Conservation (phyloP, 1,140 invertebrate species). For the Trigoniulus corallinus region DNA sequence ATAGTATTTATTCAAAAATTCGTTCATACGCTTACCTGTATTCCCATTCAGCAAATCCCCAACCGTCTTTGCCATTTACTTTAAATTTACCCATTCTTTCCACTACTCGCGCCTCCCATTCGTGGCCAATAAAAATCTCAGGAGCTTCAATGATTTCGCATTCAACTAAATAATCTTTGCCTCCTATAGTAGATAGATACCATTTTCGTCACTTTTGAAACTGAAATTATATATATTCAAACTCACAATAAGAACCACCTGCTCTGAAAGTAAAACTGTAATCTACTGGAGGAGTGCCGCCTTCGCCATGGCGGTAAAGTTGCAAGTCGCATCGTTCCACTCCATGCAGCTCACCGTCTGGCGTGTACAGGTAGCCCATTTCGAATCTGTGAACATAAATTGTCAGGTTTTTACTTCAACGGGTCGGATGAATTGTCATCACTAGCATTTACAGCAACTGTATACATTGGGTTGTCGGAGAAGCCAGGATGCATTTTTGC, state of each 20-base stretch:
- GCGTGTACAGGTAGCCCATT: slow-evolving; percentile 39
- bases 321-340: slow-evolving; percentile 40
- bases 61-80: slow-evolving; percentile 42
- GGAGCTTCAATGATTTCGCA: slow-evolving; percentile 38
- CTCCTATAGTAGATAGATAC: not conserved
- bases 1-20: not conserved
- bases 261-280: slow-evolving; percentile 41
- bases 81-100: slow-evolving; percentile 42
- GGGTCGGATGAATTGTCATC: no score
- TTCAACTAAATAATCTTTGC: slow-evolving; percentile 20
- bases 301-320: slow-evolving; percentile 45
- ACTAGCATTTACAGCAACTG: no score
- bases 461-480: no score
- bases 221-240: no score
- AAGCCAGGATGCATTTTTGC: no score
- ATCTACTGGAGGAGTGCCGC: slow-evolving; percentile 38
- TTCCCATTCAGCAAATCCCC: slow-evolving; percentile 50
- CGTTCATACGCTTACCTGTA: slow-evolving; percentile 23
- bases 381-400: slow-evolving; percentile 35
- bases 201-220: not conserved
- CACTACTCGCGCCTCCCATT: slow-evolving; percentile 46
- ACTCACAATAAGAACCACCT: no score
- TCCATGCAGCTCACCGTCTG: slow-evolving; percentile 34
- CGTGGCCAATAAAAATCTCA: slow-evolving; percentile 43
- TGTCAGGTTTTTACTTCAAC: no score